These are phyloP conservation scores for Parnassius smintheus DNA, from an alignment of 2,888 invertebrate species.

Conservation along the genomic window DNA sequence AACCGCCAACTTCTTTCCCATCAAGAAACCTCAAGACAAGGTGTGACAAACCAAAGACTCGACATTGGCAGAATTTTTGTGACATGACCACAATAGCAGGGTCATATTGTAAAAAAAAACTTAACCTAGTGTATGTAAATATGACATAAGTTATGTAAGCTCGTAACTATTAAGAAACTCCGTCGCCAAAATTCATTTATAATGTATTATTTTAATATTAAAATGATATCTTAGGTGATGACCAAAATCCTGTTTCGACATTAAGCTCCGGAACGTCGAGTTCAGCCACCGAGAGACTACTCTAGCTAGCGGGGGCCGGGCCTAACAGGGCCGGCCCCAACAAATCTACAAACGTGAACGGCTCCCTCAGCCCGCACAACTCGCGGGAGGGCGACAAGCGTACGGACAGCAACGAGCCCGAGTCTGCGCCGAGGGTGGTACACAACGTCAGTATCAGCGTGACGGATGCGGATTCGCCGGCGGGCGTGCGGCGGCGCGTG, in stretches of 20 bases:
- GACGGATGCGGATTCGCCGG: conserved; percentile 68
- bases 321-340: conserved; percentile 77
- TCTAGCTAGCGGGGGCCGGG: conserved; percentile 88
- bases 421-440: conserved; percentile 39
- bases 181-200: too few relatives aligned
- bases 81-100: too few relatives aligned
- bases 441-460: conserved; percentile 72
- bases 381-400: conserved; percentile 44
- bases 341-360: conserved; percentile 57
- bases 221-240: conserved; percentile 59
- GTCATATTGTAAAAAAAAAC: too few relatives aligned
- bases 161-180: too few relatives aligned
- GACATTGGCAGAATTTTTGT: too few relatives aligned
- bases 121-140: too few relatives aligned
- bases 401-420: conserved; percentile 44
- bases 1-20: too few relatives aligned
- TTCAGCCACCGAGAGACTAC: conserved; percentile 87
- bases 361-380: conserved; percentile 50
- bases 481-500: conserved; percentile 56
- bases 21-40: too few relatives aligned
- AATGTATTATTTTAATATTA: too few relatives aligned
- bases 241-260: conserved; percentile 79
- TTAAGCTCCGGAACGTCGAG: conserved; percentile 85
- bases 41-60: too few relatives aligned
- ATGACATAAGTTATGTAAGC: too few relatives aligned